Conservation (phyloP, 1,140 invertebrate genomes). For the Brachionus manjavacas region DNA sequence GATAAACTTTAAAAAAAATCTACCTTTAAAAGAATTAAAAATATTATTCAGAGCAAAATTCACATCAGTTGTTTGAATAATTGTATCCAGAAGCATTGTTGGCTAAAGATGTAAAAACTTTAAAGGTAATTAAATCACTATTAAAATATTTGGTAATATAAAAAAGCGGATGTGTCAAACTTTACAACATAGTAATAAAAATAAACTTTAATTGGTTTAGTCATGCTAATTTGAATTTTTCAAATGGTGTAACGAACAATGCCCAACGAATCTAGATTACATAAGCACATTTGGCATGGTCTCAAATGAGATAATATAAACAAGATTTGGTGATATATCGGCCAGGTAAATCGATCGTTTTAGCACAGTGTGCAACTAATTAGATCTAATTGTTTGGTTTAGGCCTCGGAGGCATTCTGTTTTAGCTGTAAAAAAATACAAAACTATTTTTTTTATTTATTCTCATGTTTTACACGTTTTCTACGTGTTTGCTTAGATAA, state of each 20-base stretch:
- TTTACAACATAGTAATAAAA: neutral
- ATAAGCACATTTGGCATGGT: neutral
- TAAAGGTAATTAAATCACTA: neutral
- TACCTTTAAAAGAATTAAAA: no score
- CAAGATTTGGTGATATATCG: conserved; percentile 11
- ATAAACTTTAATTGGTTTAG: neutral
- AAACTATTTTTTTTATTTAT: conserved; percentile 5
- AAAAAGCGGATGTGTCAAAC: neutral
- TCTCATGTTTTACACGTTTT: neutral
- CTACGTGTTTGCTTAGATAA: neutral
- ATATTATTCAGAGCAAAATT: no score
- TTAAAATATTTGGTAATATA: neutral
- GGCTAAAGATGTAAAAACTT: neutral
- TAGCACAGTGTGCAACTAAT: conserved; percentile 2
- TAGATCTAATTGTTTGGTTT: neutral
- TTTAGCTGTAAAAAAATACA: neutral
- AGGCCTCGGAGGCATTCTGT: neutral
- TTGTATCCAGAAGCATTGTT: no score
- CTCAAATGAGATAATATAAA: neutral
- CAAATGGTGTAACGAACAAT: neutral
- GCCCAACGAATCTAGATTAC: neutral
- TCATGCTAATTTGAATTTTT: conserved; percentile 9
- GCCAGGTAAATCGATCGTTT: neutral
- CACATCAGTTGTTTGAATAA: no score
- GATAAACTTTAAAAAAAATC: no score